Conservation (phyloP, 2,113 vertebrate species). For the Mugil cephalus region DNA sequence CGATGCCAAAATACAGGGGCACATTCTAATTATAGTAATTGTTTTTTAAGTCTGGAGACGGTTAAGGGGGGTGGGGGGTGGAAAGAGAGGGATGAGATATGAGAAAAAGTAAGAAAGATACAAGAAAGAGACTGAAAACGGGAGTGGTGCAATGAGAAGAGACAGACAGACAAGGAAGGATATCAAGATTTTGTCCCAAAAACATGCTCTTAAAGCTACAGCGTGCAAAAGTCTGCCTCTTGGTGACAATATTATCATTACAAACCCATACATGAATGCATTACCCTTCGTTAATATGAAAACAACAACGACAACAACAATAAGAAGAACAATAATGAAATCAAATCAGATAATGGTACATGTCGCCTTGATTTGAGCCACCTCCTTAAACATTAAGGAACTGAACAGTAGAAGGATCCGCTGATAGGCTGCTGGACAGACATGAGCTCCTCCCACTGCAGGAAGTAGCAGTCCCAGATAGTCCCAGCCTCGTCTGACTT, state of each 20-base stretch:
- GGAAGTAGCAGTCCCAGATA: conserved; percentile 72
- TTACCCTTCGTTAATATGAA: conserved; percentile 87
- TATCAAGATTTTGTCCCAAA: conserved; percentile 84
- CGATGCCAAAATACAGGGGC: conserved; percentile 25
- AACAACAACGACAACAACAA: conserved; percentile 80
- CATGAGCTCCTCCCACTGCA: conserved; percentile 79
- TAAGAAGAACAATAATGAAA: conserved; percentile 84
- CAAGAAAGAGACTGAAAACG: conserved; percentile 32
- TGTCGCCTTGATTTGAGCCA: conserved; percentile 88
- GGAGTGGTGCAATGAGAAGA: conserved; percentile 51
- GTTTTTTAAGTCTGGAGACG: conserved; percentile 26
- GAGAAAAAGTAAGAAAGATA: conserved; percentile 37
- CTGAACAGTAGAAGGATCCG: conserved; percentile 88
- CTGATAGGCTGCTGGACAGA: conserved; percentile 89
- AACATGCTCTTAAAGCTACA: conserved; percentile 95
- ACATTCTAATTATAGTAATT: neutral
- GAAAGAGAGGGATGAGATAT: conserved; percentile 5
- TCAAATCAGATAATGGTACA: conserved; percentile 90
- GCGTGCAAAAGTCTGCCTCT: conserved; percentile 91
- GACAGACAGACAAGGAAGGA: conserved; percentile 47
- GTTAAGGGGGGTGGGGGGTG: neutral
- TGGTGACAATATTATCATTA: conserved; percentile 81
- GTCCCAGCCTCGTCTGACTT: conserved; percentile 66
- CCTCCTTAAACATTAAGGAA: conserved; percentile 99
- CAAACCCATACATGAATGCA: conserved; percentile 88